Evolutionary conservation across 1,140 invertebrate species (phyloP).

Genomic region (Uloborus diversus): DNA sequence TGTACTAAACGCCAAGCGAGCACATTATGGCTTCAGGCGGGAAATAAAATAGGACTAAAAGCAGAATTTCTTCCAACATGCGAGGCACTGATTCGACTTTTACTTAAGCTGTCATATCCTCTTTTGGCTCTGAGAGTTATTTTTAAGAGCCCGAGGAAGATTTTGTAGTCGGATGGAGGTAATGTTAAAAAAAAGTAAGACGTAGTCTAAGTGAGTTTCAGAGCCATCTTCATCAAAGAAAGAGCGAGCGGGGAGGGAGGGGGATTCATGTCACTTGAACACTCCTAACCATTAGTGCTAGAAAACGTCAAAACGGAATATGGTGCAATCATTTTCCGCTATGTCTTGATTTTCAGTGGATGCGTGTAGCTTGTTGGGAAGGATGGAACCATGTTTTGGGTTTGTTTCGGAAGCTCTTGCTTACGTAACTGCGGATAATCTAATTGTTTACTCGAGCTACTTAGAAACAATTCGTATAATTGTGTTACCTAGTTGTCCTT

Average conservation of each 20-base stretch:
- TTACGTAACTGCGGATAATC: no score
- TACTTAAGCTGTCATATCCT: slow-evolving; percentile 24
- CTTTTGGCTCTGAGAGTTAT: neutral
- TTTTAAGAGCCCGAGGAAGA: neutral
- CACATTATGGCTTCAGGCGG: no score
- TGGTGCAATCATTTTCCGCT: no score
- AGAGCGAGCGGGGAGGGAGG: neutral
- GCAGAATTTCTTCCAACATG: neutral
- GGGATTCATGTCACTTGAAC: neutral
- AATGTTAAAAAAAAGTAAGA: neutral
- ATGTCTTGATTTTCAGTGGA: no score
- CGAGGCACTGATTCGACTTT: neutral
- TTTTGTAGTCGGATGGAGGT: neutral
- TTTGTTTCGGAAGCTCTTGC: no score
- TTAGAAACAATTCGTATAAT: no score
- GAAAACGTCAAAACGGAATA: neutral
- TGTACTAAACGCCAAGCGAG: no score
- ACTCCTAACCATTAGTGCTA: neutral
- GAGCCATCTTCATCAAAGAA: neutral
- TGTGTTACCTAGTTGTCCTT: no score
- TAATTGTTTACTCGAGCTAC: no score
- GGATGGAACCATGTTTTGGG: no score
- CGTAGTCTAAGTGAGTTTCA: neutral
- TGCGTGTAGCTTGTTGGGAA: no score
- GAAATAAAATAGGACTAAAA: neutral